Base-by-base conservation (phyloP, 2,113 vertebrate genomes). In the Rhinopithecus roxellana region DNA sequence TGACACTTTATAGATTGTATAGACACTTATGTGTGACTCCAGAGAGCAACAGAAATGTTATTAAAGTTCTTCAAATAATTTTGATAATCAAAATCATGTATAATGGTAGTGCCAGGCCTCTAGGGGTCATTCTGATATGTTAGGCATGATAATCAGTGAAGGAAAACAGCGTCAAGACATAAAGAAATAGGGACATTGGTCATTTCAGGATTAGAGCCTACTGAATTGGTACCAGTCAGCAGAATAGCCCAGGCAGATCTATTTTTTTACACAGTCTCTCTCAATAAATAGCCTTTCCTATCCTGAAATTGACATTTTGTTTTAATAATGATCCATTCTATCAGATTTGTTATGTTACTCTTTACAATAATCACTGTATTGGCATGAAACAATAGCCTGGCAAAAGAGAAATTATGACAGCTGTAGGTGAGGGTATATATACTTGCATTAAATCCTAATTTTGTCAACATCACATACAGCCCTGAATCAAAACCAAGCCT, bases 11-110 rank as follows among this genome's bases (percentile, higher is more conserved):
- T 75, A 48, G 8, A 20, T 23, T 80, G 8, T 17, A 6, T 2
- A 38, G 32, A 80, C 45, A 52, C 2, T 40, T 96, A n/a, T 8
- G 52, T 92, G 30, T 64, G 48, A 75, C 75, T 92, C 52, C 35
- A 84, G 82, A 79, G 89, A 93, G 30, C 57, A 86, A 32, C 11
- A 83, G 40, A 91, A 94, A 92, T 93, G 89, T 40, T 78, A 20
- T 1, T 81, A 86, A 35, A 45, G 23, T 83, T 89, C 17, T 95
- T 75, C 3, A 93, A 89, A 50, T 55, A 78, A 55, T 95, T 90
- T 94, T 93, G 32, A 85, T 97, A 91, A 79, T 83, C 32, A 70
- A 23, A 79, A 2, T 72, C 93, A 30, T 84, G 45, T 80, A 20
- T 67, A 48, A 55, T 82, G n/a, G 4, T 83, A 23, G 30, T 75